Evolutionary conservation across 2,113 vertebrate genomes (phyloP).

Genomic region (Ptyas mucosa): DNA sequence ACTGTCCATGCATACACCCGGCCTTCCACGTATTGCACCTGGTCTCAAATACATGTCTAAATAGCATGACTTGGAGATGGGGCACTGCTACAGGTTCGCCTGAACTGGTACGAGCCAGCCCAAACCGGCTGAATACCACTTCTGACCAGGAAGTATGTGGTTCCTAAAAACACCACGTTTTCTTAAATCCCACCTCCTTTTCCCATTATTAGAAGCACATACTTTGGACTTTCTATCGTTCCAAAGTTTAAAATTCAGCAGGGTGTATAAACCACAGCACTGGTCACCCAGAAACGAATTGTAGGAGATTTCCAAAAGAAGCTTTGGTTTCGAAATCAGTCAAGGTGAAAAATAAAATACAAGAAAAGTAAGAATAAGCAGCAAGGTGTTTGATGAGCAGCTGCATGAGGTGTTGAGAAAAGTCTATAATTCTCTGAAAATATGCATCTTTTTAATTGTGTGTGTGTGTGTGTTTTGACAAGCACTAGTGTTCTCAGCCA

Average conservation of each 20-base stretch:
- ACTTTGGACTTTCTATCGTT: neutral
- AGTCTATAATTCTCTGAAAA: constrained; percentile 52
- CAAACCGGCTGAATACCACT: too few species aligned
- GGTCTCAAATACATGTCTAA: too few species aligned
- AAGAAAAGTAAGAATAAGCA: constrained; percentile 29
- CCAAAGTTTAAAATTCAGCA: neutral
- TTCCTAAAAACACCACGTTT: neutral
- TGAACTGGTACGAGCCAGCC: too few species aligned
- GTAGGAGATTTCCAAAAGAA: constrained; percentile 17
- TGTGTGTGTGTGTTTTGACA: neutral
- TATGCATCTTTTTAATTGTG: constrained; percentile 52
- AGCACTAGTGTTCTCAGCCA: neutral
- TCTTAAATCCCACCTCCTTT: neutral
- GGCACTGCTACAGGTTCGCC: too few species aligned
- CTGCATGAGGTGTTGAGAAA: constrained; percentile 29
- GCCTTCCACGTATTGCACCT: too few species aligned
- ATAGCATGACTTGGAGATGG: too few species aligned
- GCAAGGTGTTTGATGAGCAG: constrained; percentile 29
- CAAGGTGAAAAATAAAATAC: constrained; percentile 8
- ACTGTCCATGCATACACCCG: too few species aligned
- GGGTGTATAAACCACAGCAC: neutral
- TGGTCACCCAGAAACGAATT: neutral
- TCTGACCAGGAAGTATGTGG: neutral
- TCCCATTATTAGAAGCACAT: neutral
- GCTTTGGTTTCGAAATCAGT: constrained; percentile 10